phyloP scores from a whole-genome alignment of 1,140 invertebrate genomes.

The Plectrocnemia conspersa region DNA sequence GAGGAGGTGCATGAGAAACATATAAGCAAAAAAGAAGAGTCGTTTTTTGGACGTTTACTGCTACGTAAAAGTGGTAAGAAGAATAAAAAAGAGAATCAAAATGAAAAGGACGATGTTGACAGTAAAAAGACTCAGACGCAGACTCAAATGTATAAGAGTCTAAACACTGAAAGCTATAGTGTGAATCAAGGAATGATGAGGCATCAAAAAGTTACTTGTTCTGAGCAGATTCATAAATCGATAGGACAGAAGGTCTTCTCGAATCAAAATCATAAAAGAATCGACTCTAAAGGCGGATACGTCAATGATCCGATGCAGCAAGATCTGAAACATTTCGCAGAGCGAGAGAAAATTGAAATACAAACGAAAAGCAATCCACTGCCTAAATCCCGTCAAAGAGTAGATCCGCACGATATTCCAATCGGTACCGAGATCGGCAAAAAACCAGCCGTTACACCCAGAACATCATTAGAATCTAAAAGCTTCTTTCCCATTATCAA shows the following conservation, averaged over 20 bases:
- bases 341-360: conserved; percentile 42
- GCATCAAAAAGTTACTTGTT: conserved; percentile 38
- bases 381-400: conserved; percentile 44
- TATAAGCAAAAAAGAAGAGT: conserved; percentile 51
- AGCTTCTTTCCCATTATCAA: conserved; percentile 31
- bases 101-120: conserved; percentile 43
- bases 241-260: conserved; percentile 49
- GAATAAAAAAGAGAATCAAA: conserved; percentile 52
- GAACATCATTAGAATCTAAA: conserved; percentile 31
- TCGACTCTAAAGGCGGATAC: conserved; percentile 52
- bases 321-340: conserved; percentile 51
- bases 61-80: conserved; percentile 61
- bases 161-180: conserved; percentile 16
- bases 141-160: conserved; percentile 36
- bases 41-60: conserved; percentile 62
- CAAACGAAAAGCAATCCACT: conserved; percentile 45
- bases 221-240: conserved; percentile 41
- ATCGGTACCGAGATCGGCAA: conserved; percentile 37
- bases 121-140: conserved; percentile 44
- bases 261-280: conserved; percentile 49
- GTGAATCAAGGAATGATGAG: conserved; percentile 20
- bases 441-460: conserved; percentile 30
- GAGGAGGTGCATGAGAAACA: conserved; percentile 34
- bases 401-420: conserved; percentile 54
- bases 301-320: conserved; percentile 48